Conservation (phyloP, 2,797 vertebrate genomes). For the Loriculus beryllinus region DNA sequence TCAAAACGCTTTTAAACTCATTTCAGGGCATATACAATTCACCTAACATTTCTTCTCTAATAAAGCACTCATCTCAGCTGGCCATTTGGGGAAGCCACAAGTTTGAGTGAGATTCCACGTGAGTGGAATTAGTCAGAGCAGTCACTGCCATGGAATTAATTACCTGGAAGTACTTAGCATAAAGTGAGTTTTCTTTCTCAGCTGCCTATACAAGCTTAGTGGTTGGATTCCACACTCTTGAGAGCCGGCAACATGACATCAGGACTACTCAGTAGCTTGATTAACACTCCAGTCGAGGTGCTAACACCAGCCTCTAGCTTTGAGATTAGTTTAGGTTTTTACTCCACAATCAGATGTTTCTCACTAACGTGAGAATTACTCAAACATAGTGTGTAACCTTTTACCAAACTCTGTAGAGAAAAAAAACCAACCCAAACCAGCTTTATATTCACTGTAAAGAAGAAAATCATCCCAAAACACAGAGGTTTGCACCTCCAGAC, state of each 20-base stretch:
- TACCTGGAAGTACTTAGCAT: neutral
- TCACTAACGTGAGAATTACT: neutral
- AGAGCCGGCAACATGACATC: neutral
- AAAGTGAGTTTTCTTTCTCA: neutral
- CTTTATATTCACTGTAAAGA: neutral
- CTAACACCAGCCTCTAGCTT: neutral
- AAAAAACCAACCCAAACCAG: no score
- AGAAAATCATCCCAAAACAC: neutral
- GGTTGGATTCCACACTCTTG: neutral
- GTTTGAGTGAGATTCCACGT: neutral
- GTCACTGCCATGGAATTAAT: neutral
- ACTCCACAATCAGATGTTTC: neutral
- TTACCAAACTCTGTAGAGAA: neutral
- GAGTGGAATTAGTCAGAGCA: neutral
- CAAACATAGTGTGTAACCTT: accelerated
- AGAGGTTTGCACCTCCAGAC: neutral
- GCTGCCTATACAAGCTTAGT: neutral
- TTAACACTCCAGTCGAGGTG: neutral
- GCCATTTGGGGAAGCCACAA: neutral
- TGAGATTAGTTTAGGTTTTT: neutral
- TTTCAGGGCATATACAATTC: neutral
- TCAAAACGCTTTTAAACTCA: neutral
- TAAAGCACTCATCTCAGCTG: neutral
- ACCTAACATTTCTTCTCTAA: neutral
- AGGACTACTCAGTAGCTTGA: neutral